These are phyloP conservation scores for Nematopogon swammerdamellus DNA, from an alignment of 2,888 invertebrate species.

Conservation along the genomic window DNA sequence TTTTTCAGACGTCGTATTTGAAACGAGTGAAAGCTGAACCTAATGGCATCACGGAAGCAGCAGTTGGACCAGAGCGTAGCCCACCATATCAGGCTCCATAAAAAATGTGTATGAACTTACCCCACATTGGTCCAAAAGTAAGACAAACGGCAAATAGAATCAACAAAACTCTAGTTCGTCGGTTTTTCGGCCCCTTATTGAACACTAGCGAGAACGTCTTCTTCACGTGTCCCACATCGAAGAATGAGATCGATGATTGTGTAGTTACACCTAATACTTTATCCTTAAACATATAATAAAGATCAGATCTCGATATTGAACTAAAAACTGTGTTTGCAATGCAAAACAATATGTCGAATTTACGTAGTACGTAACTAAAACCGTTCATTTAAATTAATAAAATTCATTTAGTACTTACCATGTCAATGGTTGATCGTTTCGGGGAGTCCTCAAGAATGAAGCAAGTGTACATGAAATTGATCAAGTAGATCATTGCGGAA, in stretches of 20 bases:
- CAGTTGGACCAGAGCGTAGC: no score
- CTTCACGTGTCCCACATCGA: constrained; percentile 44
- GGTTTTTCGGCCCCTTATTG: constrained; percentile 40
- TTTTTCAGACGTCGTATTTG: no score
- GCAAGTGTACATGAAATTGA: constrained; percentile 43
- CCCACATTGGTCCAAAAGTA: constrained; percentile 40
- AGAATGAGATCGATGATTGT: constrained; percentile 37
- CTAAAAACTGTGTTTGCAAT: not conserved
- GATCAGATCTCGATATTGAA: not conserved
- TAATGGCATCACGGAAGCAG: no score
- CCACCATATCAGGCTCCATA: no score
- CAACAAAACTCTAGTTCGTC: constrained; percentile 34
- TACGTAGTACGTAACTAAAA: not conserved
- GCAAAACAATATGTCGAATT: not conserved
- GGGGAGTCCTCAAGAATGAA: constrained; percentile 40
- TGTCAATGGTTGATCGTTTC: constrained; percentile 36
- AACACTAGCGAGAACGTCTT: constrained; percentile 50
- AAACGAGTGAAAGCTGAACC: no score
- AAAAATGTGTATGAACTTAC: no score
- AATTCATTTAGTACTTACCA: no score
- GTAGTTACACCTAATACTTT: constrained; percentile 26
- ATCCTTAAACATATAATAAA: constrained; percentile 19
- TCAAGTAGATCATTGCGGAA: constrained; percentile 32
- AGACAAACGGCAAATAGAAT: constrained; percentile 34
- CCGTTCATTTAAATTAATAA: not conserved